Base-by-base conservation (phyloP, 2,797 vertebrate species). In the Tangara arthus region DNA sequence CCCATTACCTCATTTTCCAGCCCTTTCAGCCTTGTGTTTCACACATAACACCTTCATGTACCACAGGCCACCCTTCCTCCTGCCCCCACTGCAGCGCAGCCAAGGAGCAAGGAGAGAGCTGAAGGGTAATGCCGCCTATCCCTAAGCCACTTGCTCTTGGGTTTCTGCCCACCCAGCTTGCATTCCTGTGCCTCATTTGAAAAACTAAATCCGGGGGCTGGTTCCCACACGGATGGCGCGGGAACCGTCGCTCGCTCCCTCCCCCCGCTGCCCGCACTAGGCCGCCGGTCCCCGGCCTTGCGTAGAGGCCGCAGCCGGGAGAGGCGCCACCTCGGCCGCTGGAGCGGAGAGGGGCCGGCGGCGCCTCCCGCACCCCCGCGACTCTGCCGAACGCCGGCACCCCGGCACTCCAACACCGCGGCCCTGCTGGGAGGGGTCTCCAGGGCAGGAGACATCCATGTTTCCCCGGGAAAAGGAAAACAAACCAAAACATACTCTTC, bases 231-330 rank as follows among this genome's bases (percentile, higher is more conserved):
- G 46, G 22, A 27, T 14, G 61, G 47, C 34, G 49, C 53, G 16
- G 26, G 11, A 84, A 21, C 15, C 13, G 8, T n/a, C 70, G 37
- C 47, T 60, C 55, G 8, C 69, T 23, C 15, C 64, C 61, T 50
- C 64, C 57, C 47, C 11, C 63, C 8, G 6, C 65, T 34, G 65
- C 34, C 32, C 37, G 81, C 65, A 28, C 64, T 89, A 98, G 97
- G 98, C 98, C 98, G 92, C 70, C 22, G 42, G 97, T 97, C 98
- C 97, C 95, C 98, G 97, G 97, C 76, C 97, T 98, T 82, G 97
- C 96, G 84, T 98, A 96, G 77, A 82, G 39, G 87, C 75, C 44
- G 83, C 87, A 28, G 50, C 97, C 56, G 41, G 9, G 56, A 21
- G 15, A 61, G 35, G 9, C 27, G 18, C 78, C 86, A 63, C 70